These are phyloP conservation scores for Acholoe squamosa DNA, from an alignment of 2,888 invertebrate species.

Conservation along the genomic window DNA sequence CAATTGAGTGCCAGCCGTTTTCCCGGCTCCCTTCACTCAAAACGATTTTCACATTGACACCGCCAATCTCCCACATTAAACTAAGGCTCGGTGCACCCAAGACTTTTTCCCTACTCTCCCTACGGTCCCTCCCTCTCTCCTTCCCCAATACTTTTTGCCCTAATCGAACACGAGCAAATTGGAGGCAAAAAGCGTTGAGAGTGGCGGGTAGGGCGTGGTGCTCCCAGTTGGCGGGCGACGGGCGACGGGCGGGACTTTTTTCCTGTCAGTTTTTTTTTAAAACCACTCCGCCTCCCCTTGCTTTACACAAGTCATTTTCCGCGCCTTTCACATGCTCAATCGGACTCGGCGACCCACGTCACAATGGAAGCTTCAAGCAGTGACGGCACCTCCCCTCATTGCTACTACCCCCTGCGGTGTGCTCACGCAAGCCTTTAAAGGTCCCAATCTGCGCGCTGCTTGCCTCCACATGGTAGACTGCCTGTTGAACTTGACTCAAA, in stretches of 20 bases:
- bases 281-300: background rate
- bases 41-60: conserved; percentile 52
- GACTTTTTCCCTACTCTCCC: conserved; percentile 15
- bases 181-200: conserved; percentile 41
- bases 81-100: background rate
- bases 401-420: background rate
- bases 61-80: conserved; percentile 50
- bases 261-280: background rate
- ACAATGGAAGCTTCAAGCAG: conserved; percentile 11
- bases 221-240: conserved; percentile 38
- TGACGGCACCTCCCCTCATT: background rate
- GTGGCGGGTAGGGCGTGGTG: conserved; percentile 31
- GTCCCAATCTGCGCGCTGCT: conserved; percentile 31
- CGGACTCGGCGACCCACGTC: conserved; percentile 43
- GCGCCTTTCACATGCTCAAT: conserved; percentile 52
- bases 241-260: background rate
- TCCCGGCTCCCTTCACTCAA: conserved; percentile 56
- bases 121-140: background rate
- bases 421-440: conserved; percentile 21
- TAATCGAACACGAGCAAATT: conserved; percentile 60
- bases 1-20: conserved; percentile 7
- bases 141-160: conserved; percentile 2
- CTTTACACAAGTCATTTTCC: conserved; percentile 46
- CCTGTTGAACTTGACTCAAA: conserved; percentile 58
- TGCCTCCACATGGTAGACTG: conserved; percentile 23